Evolutionary conservation across 2,888 invertebrate genomes (phyloP).

Genomic region (Ferdinandea cuprea): DNA sequence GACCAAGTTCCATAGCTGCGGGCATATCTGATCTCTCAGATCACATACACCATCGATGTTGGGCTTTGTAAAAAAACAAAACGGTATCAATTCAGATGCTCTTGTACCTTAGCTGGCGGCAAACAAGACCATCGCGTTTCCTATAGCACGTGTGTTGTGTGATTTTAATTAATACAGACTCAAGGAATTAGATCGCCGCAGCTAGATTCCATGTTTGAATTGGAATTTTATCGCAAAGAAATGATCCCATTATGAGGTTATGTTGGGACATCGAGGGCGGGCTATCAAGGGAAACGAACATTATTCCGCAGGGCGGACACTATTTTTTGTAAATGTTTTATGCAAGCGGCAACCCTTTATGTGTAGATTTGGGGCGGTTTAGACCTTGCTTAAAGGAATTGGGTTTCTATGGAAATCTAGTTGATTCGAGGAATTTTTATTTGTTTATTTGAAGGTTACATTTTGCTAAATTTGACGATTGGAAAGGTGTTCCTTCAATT

Average conservation of each 20-base stretch:
- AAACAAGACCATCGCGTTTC: slow-evolving; percentile 27
- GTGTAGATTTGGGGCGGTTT: slow-evolving; percentile 53
- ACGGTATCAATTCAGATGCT: slow-evolving; percentile 59
- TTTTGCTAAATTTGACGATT: neutral
- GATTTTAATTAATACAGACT: slow-evolving; percentile 68
- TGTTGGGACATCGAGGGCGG: slow-evolving; percentile 29
- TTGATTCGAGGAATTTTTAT: slow-evolving; percentile 50
- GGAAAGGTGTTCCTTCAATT: neutral
- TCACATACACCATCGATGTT: slow-evolving; percentile 39
- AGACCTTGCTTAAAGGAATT: slow-evolving; percentile 24
- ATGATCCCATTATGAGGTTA: slow-evolving; percentile 43
- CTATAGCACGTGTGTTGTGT: slow-evolving; percentile 59
- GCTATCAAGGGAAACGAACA: slow-evolving; percentile 38
- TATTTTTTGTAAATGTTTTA: slow-evolving; percentile 41
- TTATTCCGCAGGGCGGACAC: slow-evolving; percentile 63
- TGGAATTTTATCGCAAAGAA: slow-evolving; percentile 68
- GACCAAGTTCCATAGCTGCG: slow-evolving; percentile 69
- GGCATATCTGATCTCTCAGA: slow-evolving; percentile 55
- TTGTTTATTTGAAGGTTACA: neutral
- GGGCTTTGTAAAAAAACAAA: slow-evolving; percentile 16
- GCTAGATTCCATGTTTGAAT: slow-evolving; percentile 65
- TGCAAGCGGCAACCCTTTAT: slow-evolving; percentile 66
- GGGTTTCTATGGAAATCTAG: slow-evolving; percentile 61
- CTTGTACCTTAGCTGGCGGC: slow-evolving; percentile 55
- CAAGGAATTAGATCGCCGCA: slow-evolving; percentile 59